These are phyloP conservation scores for Parazoanthus darwini DNA, from an alignment of 92 coral and sea anemone species.

Conservation along the genomic window DNA sequence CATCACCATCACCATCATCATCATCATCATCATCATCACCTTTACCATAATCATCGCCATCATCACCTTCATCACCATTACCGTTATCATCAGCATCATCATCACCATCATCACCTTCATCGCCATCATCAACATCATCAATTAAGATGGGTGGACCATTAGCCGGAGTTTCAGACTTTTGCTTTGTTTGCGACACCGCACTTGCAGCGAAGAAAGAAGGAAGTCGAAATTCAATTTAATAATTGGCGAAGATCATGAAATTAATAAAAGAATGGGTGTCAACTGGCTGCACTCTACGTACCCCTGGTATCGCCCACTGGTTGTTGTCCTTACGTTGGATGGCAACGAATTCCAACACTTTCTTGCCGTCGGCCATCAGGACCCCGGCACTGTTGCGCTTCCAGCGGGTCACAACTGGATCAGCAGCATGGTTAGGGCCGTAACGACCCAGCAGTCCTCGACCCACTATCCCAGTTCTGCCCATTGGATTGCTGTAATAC, in stretches of 20 bases:
- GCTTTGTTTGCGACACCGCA: no score
- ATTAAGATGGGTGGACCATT: background rate
- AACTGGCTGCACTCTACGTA: constrained; percentile 37
- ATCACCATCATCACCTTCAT: no score
- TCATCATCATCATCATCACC: no score
- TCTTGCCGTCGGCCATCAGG: constrained; percentile 84
- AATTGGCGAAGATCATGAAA: no score
- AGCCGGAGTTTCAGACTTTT: no score
- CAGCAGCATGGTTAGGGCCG: constrained; percentile 99
- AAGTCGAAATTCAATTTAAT: no score
- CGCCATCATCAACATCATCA: constrained; percentile 7
- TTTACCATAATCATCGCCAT: no score
- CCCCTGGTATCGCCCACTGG: constrained; percentile 99
- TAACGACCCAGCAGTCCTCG: constrained; percentile 93
- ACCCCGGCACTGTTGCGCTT: constrained; percentile 95
- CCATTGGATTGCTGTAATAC: constrained; percentile 89
- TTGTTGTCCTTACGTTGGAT: constrained; percentile 90
- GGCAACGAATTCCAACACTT: constrained; percentile 94
- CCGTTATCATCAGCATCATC: no score
- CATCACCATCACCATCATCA: no score
- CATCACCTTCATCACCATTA: no score
- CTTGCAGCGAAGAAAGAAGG: background rate
- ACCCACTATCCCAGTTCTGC: constrained; percentile 91
- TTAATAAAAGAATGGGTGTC: no score
- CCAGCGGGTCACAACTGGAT: constrained; percentile 96